Evolutionary conservation across 30 jellyfish, hydroid and myxozoan genomes (phyloP), one percentile per base, ranked within the genome.

Genomic region (Pseudorhiza aurosa): DNA sequence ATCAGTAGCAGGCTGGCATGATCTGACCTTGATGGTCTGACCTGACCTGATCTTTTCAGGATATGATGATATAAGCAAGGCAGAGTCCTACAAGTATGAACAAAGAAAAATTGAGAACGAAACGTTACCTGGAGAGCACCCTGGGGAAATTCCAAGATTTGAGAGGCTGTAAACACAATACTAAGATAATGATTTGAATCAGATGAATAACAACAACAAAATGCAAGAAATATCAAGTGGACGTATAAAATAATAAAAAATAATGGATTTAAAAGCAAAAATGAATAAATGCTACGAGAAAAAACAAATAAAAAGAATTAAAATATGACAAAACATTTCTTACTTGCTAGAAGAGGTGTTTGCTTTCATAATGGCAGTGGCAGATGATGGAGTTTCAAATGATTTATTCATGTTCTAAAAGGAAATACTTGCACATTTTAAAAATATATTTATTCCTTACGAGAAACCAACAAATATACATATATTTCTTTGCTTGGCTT

Each of bases 51-150:
- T n/a, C n/a, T n/a, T n/a, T n/a, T n/a, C n/a, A n/a, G n/a, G n/a
- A n/a, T n/a, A n/a, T n/a, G n/a, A n/a, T n/a, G n/a, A n/a, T n/a
- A n/a, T n/a, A n/a, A n/a, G n/a, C n/a, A n/a, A n/a, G n/a, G n/a
- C n/a, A n/a, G n/a, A n/a, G n/a, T n/a, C n/a, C n/a, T n/a, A n/a
- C n/a, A n/a, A n/a, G n/a, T n/a, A n/a, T n/a, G n/a, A n/a, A n/a
- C n/a, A n/a, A n/a, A n/a, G n/a, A n/a, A n/a, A n/a, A n/a, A n/a
- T 39, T 5, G 12, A 39, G 12, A 39, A 39, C 7, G 12, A 39
- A 12, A 22, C 4, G 29, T 29, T 46, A 74, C 87, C 88, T 40
- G 88, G 91, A 2, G 91, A 80, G 33, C 91, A 62, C n/a, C 91
- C 91, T 10, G 91, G 91, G 17, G 91, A 80, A 32, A 57, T 39